Conservation (phyloP, 2,888 invertebrate genomes). For the Melipona bicolor region DNA sequence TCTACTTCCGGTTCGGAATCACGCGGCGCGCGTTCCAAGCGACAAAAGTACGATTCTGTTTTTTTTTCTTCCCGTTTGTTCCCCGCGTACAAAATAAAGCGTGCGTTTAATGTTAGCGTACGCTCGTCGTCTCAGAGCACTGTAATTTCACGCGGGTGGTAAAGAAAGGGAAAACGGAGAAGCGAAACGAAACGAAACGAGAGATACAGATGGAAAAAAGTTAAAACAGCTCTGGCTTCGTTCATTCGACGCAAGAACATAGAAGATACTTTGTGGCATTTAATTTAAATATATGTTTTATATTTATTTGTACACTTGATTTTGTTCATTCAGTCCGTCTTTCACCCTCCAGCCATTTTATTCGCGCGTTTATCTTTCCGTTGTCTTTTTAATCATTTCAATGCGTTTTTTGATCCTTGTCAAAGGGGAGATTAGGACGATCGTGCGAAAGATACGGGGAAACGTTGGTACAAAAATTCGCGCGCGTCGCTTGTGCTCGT, state of each 20-base stretch:
- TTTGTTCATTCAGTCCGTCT: conserved; percentile 65
- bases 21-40: neutral
- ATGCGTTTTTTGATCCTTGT: too few species aligned
- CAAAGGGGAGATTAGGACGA: neutral
- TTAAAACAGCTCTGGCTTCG: conserved; percentile 36
- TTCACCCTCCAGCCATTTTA: conserved; percentile 38
- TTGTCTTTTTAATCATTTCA: neutral
- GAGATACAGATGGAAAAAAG: neutral
- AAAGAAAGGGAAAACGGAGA: neutral
- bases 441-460: neutral
- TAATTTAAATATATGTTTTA: conserved; percentile 80
- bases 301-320: conserved; percentile 77
- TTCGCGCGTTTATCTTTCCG: neutral
- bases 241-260: conserved; percentile 47
- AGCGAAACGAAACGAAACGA: neutral
- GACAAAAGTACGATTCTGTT: conserved; percentile 7
- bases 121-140: conserved; percentile 31
- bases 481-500: conserved; percentile 36
- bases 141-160: conserved; percentile 55
- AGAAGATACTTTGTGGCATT: conserved; percentile 75
- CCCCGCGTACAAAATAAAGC: conserved; percentile 31
- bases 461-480: conserved; percentile 39
- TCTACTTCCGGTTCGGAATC: conserved; percentile 26
- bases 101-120: neutral
- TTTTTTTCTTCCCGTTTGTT: neutral